Evolutionary conservation across 2,797 vertebrate species (phyloP).

Genomic region (Parambassis ranga): DNA sequence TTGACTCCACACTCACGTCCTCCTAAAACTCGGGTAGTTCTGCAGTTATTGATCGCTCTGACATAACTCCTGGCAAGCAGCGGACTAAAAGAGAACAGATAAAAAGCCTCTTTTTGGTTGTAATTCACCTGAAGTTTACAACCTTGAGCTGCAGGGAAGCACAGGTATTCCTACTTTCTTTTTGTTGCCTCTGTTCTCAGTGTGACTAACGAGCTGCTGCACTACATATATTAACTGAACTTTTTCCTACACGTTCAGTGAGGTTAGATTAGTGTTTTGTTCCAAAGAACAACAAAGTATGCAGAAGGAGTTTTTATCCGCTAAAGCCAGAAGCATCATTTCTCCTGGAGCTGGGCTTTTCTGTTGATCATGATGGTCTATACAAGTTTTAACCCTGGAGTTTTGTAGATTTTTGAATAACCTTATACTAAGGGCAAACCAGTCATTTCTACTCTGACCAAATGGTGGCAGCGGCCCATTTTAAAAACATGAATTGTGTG

Average conservation of each 20-base stretch:
- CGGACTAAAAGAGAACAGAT: not conserved
- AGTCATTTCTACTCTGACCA: no score
- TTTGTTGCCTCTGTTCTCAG: not conserved
- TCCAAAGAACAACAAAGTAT: no score
- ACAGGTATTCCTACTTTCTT: not conserved
- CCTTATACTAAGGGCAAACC: no score
- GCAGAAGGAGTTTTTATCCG: not conserved
- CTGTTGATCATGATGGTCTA: no score
- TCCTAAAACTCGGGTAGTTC: not conserved
- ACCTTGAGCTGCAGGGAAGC: not conserved
- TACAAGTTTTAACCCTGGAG: no score
- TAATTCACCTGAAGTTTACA: slow-evolving; percentile 6
- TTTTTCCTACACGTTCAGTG: not conserved
- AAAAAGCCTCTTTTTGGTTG: not conserved
- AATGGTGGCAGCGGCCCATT: no score
- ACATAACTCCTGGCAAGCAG: slow-evolving; percentile 10
- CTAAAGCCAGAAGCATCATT: not conserved
- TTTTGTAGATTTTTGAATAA: no score
- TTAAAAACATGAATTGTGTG: no score
- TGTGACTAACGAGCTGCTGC: not conserved
- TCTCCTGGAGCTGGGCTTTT: no score
- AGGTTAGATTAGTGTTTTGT: not conserved
- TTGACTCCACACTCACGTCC: not conserved
- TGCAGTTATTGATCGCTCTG: slow-evolving; percentile 34
- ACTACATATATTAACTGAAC: not conserved